These are phyloP conservation scores for Aleiodes alternator DNA, from an alignment of 2,888 invertebrate genomes.

Conservation along the genomic window DNA sequence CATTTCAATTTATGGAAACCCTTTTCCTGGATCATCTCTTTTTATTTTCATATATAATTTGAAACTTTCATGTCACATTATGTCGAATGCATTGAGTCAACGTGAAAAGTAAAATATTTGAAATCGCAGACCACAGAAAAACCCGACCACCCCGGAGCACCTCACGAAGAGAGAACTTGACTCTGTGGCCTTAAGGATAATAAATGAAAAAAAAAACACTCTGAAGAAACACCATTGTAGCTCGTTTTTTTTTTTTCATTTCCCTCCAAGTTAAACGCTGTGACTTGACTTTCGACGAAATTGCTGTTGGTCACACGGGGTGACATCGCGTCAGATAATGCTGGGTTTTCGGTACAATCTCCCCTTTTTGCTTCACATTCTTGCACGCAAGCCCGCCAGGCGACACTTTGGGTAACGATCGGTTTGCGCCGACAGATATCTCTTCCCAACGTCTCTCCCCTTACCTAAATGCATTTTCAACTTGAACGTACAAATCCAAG, in stretches of 20 bases:
- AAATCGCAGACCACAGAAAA: slow-evolving; percentile 30
- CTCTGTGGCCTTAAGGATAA: slow-evolving; percentile 28
- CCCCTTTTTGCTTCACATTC: slow-evolving; percentile 63
- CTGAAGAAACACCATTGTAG: slow-evolving; percentile 20
- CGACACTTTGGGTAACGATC: slow-evolving; percentile 74
- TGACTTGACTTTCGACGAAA: slow-evolving; percentile 68
- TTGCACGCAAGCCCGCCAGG: slow-evolving; percentile 74
- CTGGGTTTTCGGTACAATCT: slow-evolving; percentile 44
- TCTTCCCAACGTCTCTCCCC: slow-evolving; percentile 46
- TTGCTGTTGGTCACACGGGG: slow-evolving; percentile 67
- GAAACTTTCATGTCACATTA: slow-evolving; percentile 23
- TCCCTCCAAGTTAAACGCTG: slow-evolving; percentile 12
- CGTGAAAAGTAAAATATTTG: neutral
- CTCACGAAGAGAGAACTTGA: slow-evolving; percentile 18
- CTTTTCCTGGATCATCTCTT: slow-evolving; percentile 27
- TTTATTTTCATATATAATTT: neutral
- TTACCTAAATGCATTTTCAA: slow-evolving; percentile 41
- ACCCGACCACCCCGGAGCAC: slow-evolving; percentile 22
- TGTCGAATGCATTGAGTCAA: slow-evolving; percentile 12
- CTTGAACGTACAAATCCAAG: neutral
- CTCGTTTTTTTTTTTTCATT: slow-evolving; percentile 28
- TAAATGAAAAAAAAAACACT: slow-evolving; percentile 15
- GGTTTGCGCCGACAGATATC: slow-evolving; percentile 59
- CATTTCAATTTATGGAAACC: neutral
- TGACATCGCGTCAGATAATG: slow-evolving; percentile 67